Base-by-base conservation (phyloP, 2,888 invertebrate genomes). In the Abrostola triplasia region DNA sequence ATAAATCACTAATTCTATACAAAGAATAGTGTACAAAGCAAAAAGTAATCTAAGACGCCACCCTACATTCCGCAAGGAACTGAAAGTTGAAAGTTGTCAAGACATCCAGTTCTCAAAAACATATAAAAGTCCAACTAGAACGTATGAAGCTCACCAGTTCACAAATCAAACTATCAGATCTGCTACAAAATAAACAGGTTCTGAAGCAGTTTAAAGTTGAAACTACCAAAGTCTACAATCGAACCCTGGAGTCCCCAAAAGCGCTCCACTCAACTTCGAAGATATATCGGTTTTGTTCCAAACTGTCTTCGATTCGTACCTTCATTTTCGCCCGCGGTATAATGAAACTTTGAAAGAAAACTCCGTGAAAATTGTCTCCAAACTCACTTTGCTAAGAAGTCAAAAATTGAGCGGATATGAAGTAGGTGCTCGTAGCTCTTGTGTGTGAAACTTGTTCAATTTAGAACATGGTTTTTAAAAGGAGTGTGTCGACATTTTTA, bases 221-320 rank as follows among this genome's bases (percentile, higher is more conserved):
- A 84, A 85, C 86, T 85, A 81, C 74, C 70, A 79, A 84, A 84
- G 83, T 85, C 82, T 83, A 83, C 83, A 73, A 73, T 77, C 81
- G 79, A 79, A 70, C 73, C 73, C 69, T 72, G 63, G 67, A 75
- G 77, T 76, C 64, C 59, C 71, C 65, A 64, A 77, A 70, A 77
- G 73, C 75, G 71, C 64, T 67, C 67, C 60, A 72, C 72, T 73
- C 69, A 85, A 85, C 79, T 87, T 86, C 76, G 76, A 80, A 89
- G 87, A 89, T 88, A 89, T 88, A 90, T 89, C 86, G 88, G 84
- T 85, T 87, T 90, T 89, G 89, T 90, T 90, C 86, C 84, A 85
- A 89, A 90, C 87, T 88, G 84, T 64, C 64, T 75, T 76, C 83
- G 75, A 76, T 67, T 64, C 62, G 60, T 75, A 84, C 83, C 85